Evolutionary conservation across 2,888 invertebrate species (phyloP), one percentile per base, ranked within the genome.

Genomic region (Drosophila nr. perissopoda): DNA sequence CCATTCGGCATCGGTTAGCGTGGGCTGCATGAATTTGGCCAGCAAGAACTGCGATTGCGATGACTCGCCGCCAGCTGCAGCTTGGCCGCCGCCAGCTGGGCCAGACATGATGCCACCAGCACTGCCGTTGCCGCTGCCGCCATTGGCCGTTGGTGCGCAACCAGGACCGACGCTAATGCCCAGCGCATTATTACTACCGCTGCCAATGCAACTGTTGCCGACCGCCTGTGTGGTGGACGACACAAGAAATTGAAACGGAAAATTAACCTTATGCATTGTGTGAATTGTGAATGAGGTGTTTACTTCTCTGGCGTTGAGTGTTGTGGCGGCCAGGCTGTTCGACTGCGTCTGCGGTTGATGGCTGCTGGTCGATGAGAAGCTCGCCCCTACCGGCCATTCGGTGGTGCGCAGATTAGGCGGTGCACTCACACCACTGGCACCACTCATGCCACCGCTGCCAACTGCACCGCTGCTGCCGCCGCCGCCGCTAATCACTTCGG

Each of bases 21-120:
- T 91, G 92, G 94, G 93, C 89, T 94, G 94, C 92, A 94, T 94
- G 82, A 94, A 94, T 91, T 94, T 94, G 70, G 93, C 91, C 75
- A 93, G 92, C 82, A 92, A 91, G 80, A 90, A 92, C 74, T 92
- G 93, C 69, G 92, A 92, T 79, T 91, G 91, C 62, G 71, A 63
- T 64, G 81, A 74, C 48, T 91, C 91, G 56, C 85, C 91, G 52
- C 88, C 81, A 74, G 68, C 79, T 67, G 60, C 82, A 78, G 76
- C 78, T 69, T 69, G 66, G 63, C 79, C 73, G 51, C 79, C 73
- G 38, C 79, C 82, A 54, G 79, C 84, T 66, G 82, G 78, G 27
- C 73, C 77, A 56, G 56, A 60, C 61, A 75, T 66, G 36, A 68
- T 49, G 59, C 89, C 83, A 71, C 89, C 83, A 70, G 65, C 84